These are phyloP conservation scores for Hydropsyche tenuis DNA, from an alignment of 1,140 invertebrate species.

Conservation along the genomic window DNA sequence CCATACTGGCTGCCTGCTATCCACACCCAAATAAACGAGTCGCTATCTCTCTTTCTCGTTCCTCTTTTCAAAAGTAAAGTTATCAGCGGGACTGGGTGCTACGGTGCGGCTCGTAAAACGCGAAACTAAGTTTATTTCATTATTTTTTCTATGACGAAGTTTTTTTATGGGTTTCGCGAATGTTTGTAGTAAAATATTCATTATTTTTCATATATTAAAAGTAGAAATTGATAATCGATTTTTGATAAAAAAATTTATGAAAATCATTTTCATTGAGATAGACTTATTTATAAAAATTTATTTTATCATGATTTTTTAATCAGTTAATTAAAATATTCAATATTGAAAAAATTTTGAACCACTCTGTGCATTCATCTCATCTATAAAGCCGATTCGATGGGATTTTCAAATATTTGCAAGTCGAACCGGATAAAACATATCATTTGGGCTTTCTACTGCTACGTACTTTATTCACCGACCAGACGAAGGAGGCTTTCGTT, in stretches of 20 bases:
- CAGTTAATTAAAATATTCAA: not conserved
- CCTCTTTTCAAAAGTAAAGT: slow-evolving; percentile 49
- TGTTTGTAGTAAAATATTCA: too few relatives aligned
- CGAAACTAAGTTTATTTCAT: slow-evolving; percentile 3
- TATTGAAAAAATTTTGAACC: slow-evolving; percentile 8
- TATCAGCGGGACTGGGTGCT: slow-evolving; percentile 31
- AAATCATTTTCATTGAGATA: too few relatives aligned
- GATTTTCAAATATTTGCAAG: slow-evolving; percentile 51
- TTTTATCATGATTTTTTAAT: too few relatives aligned
- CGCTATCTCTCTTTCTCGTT: slow-evolving; percentile 39
- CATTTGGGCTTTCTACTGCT: slow-evolving; percentile 45
- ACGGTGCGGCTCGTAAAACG: slow-evolving; percentile 5
- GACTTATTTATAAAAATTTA: too few relatives aligned
- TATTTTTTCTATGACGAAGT: too few relatives aligned
- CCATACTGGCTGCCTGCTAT: slow-evolving; percentile 47
- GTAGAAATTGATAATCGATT: too few relatives aligned
- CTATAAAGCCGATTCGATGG: slow-evolving; percentile 43
- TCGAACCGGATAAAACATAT: slow-evolving; percentile 50
- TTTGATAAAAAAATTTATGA: too few relatives aligned
- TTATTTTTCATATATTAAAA: too few relatives aligned
- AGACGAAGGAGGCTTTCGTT: slow-evolving; percentile 24
- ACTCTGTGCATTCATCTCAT: slow-evolving; percentile 40
- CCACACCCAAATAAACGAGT: slow-evolving; percentile 50
- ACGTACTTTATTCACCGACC: slow-evolving; percentile 12
- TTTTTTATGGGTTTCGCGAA: too few relatives aligned